These are phyloP conservation scores for Cynocephalus volans DNA, from an alignment of 2,113 vertebrate species.

Conservation along the genomic window DNA sequence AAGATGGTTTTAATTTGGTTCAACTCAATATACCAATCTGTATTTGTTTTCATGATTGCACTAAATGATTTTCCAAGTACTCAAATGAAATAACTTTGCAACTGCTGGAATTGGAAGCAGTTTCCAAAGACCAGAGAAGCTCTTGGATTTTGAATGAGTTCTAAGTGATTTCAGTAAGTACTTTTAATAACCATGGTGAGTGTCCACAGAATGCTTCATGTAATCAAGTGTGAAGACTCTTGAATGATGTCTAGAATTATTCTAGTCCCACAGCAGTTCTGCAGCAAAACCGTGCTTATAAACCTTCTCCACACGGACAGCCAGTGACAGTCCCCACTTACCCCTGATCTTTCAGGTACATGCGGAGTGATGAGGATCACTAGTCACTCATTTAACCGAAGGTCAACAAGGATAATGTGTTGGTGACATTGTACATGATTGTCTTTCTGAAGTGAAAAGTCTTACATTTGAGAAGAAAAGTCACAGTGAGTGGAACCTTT, in stretches of 20 bases:
- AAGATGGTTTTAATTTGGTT: not conserved
- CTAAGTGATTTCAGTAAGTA: slow-evolving; percentile 33
- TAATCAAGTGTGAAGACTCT: slow-evolving; percentile 69
- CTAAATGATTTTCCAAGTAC: not conserved
- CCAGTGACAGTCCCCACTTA: not conserved
- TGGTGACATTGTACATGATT: rapidly evolving
- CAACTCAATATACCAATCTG: not conserved
- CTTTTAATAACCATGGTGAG: slow-evolving; percentile 61
- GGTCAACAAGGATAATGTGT: not conserved
- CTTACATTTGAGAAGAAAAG: not conserved
- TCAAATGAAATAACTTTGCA: too few relatives aligned
- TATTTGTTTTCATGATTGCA: not conserved
- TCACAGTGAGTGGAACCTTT: not conserved
- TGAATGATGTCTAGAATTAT: slow-evolving; percentile 29
- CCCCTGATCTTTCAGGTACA: slow-evolving; percentile 57
- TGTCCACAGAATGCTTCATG: slow-evolving; percentile 51
- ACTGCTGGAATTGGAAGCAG: not conserved
- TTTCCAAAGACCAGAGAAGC: slow-evolving; percentile 61
- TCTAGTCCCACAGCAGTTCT: not conserved
- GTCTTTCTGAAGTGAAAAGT: not conserved
- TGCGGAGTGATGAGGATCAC: slow-evolving; percentile 26
- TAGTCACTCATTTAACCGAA: slow-evolving; percentile 26
- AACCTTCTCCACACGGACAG: slow-evolving; percentile 48
- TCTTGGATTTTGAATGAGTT: slow-evolving; percentile 11
- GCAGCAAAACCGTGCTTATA: too few relatives aligned